Evolutionary conservation across 2,113 vertebrate species (phyloP).

Genomic region (Dolichallabes microphthalmus): DNA sequence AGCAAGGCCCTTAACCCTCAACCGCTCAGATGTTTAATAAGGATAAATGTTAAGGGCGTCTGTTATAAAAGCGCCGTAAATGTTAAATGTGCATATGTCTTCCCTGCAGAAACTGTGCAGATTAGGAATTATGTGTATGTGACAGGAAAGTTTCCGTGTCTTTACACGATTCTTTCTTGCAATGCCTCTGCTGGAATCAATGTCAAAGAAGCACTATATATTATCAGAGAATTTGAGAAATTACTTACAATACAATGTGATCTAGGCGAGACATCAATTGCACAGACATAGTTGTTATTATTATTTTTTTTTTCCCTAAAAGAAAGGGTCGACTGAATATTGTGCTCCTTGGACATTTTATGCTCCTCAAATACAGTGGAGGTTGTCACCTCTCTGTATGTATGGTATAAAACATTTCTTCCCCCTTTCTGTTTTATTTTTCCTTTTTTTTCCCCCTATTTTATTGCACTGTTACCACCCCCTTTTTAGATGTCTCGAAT

Average conservation of each 20-base stretch:
- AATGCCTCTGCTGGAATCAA: conserved; percentile 39
- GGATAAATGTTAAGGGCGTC: no score
- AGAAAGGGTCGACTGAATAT: conserved; percentile 33
- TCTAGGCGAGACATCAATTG: neutral
- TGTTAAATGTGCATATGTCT: no score
- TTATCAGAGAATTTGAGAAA: neutral
- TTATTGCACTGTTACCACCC: conserved; percentile 94
- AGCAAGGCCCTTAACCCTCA: no score
- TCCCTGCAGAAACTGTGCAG: neutral
- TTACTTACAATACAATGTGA: no score
- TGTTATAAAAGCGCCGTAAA: no score
- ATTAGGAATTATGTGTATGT: neutral
- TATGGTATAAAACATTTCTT: conserved; percentile 74
- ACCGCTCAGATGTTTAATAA: no score
- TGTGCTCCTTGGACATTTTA: conserved; percentile 55
- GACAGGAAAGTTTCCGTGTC: neutral
- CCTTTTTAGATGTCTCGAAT: conserved; percentile 99
- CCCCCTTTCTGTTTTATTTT: conserved; percentile 65
- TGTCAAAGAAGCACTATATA: conserved; percentile 56
- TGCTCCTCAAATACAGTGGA: conserved; percentile 47
- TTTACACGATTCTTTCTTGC: conserved; percentile 27
- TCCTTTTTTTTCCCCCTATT: conserved; percentile 70
- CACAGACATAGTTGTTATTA: neutral
- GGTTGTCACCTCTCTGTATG: conserved; percentile 65
- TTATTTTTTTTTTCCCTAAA: neutral